phyloP scores from a whole-genome alignment of 2,888 invertebrate genomes.

The Muschampia plurimacula region DNA sequence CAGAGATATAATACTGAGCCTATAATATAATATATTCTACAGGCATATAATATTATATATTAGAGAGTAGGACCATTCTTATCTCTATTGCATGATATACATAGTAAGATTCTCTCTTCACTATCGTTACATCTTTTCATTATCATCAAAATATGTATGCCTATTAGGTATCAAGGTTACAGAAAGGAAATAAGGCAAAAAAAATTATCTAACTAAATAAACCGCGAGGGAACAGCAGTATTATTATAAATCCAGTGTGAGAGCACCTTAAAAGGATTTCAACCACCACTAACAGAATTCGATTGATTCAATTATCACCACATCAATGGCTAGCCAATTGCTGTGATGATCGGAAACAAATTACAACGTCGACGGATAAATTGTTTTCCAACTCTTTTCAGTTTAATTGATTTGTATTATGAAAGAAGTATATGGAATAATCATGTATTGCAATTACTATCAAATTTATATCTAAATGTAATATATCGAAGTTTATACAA shows the following conservation, averaged over 20 bases:
- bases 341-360: constrained; percentile 39
- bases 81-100: too few species aligned
- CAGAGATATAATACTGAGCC: too few species aligned
- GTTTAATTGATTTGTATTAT: constrained; percentile 29
- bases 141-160: too few species aligned
- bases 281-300: constrained; percentile 31
- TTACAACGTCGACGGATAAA: constrained; percentile 31
- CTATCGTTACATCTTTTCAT: too few species aligned
- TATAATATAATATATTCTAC: too few species aligned
- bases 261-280: constrained; percentile 32
- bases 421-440: not conserved
- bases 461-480: not conserved
- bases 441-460: not conserved
- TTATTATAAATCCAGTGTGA: constrained; percentile 5
- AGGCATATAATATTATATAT: too few species aligned
- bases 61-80: too few species aligned
- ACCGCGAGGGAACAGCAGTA: not conserved
- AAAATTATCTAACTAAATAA: not conserved
- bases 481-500: not conserved
- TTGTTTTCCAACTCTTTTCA: constrained; percentile 21
- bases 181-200: not conserved
- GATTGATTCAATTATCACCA: constrained; percentile 38
- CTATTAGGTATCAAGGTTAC: too few species aligned
- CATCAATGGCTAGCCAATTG: constrained; percentile 38
- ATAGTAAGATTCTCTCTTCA: too few species aligned